Base-by-base conservation (phyloP, 2,888 invertebrate species). In the Conus canariensis region DNA sequence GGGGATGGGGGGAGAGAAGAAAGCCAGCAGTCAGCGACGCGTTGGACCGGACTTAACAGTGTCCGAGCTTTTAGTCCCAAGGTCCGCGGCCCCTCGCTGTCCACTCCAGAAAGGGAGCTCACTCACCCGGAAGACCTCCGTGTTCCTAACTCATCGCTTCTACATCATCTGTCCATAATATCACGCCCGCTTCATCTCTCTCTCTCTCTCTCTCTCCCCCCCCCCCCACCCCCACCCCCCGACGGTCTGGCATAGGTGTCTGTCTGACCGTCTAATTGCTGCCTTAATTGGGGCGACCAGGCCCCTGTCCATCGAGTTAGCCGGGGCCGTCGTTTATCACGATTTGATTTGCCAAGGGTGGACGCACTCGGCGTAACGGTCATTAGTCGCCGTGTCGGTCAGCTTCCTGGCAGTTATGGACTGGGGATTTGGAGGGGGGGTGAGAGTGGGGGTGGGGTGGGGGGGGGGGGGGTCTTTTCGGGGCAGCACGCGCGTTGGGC, bases 211-310 rank as follows among this genome's bases (percentile, higher is more conserved):
- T 3, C 74, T n/a, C 19, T 6, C 74, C n/a, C n/a, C 9, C 22
- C 74, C n/a, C 22, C 74, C 74, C n/a, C 8, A 3, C 74, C n/a
- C 22, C 74, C 22, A 1, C 45, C 45, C 45, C 45, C 45, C 45
- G 45, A 45, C 45, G 45, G 45, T 45, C 45, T 45, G 45, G 30
- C 30, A 10, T 30, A 16, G 80, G 30, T 83, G 82, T 83, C 82
- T 83, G 56, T 56, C 82, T 45, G 56, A 83, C 19, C 82, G 82
- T 83, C 82, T 83, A 83, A 83, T 83, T 83, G 82, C 82, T 19
- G 82, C 19, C n/a, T 83, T 83, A 83, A 83, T 83, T 83, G 82
- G 56, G 64, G 64, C 64, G 64, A 16, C 64, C 64, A 64, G 64
- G 64, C 16, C 64, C 64, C 10, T 16, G 64, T 64, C 64, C 64